phyloP scores from a whole-genome alignment of 1,140 invertebrate species.

The Drosophila nebulosa region DNA sequence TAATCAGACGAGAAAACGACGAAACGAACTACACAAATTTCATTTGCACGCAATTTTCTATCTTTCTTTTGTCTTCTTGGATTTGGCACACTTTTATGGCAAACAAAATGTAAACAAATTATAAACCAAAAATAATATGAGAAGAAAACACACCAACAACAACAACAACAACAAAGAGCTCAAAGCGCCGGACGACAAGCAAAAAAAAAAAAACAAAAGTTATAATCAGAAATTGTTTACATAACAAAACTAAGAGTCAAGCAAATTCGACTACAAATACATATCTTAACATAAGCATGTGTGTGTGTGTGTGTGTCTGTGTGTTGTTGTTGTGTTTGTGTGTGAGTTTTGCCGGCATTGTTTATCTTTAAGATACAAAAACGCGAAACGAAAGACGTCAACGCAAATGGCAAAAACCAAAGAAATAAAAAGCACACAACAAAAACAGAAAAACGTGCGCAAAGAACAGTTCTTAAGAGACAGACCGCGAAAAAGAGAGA shows the following conservation, averaged over 20 bases:
- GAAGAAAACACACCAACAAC: not conserved
- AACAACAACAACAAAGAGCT: constrained; percentile 25
- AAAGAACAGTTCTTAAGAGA: constrained; percentile 12
- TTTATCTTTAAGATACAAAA: constrained; percentile 75
- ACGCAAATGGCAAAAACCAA: constrained; percentile 68
- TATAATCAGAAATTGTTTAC: constrained; percentile 62
- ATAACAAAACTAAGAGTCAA: constrained; percentile 69
- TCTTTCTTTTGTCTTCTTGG: constrained; percentile 7
- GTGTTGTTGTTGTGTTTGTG: constrained; percentile 12
- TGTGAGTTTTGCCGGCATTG: constrained; percentile 73
- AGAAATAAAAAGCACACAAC: constrained; percentile 29
- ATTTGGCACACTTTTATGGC: constrained; percentile 68
- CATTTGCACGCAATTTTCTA: constrained; percentile 59
- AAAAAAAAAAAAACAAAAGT: constrained; percentile 21
- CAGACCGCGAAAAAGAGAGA: not conserved
- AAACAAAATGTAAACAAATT: constrained; percentile 73
- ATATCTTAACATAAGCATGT: constrained; percentile 3
- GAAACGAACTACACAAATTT: constrained; percentile 21
- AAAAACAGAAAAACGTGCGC: constrained; percentile 28
- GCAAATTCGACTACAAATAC: constrained; percentile 11
- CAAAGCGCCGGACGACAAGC: constrained; percentile 46
- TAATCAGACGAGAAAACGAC: constrained; percentile 12
- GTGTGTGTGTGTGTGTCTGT: not conserved
- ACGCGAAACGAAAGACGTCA: constrained; percentile 45
- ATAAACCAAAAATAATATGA: constrained; percentile 23